Conservation (phyloP, 2,113 vertebrate species). For the Hassar affinis region DNA sequence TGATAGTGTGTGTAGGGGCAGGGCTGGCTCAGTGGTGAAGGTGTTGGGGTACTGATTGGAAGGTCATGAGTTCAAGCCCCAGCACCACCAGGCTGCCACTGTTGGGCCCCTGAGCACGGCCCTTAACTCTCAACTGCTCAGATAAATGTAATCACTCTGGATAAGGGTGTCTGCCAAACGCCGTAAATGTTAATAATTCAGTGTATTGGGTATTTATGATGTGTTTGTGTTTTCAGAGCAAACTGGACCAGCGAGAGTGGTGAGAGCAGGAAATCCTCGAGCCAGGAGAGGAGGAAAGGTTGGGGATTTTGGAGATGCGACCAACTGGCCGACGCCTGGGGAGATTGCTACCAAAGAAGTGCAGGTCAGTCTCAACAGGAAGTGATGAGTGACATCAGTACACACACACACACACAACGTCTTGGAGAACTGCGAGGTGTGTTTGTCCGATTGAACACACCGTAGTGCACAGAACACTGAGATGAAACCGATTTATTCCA, state of each 20-base stretch:
- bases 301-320: slow-evolving; percentile 93
- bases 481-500: not conserved
- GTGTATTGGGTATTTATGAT: not conserved
- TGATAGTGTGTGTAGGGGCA: too few species aligned
- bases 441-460: too few species aligned
- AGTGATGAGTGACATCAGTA: not conserved
- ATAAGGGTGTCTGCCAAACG: too few species aligned
- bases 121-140: too few species aligned
- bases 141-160: too few species aligned
- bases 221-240: slow-evolving; percentile 68
- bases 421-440: not conserved
- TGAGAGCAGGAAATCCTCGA: slow-evolving; percentile 86
- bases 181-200: not conserved
- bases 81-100: too few species aligned
- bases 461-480: not conserved
- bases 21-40: too few species aligned
- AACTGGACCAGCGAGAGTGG: slow-evolving; percentile 87
- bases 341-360: slow-evolving; percentile 94
- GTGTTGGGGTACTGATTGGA: too few species aligned
- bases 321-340: slow-evolving; percentile 97
- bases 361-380: slow-evolving; percentile 77
- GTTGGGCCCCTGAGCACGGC: too few species aligned
- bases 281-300: slow-evolving; percentile 92
- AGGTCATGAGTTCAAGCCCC: too few species aligned
- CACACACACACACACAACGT: not conserved